Conservation (phyloP, 2,113 vertebrate genomes). For the Phoenicopterus ruber region DNA sequence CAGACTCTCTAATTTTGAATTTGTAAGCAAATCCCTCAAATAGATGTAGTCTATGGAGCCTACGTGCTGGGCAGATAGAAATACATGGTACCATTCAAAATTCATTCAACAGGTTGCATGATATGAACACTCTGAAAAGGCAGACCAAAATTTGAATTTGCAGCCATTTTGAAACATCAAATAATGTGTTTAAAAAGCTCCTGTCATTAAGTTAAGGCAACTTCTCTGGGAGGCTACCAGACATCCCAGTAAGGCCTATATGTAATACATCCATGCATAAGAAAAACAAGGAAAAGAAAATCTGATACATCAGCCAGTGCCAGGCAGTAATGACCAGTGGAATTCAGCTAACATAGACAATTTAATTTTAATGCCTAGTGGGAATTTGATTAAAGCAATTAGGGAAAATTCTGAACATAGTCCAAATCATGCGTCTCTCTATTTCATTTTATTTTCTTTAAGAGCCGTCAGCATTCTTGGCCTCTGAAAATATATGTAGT, state of each 20-base stretch:
- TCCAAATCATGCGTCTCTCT: conserved; percentile 30
- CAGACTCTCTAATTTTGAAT: not conserved
- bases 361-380: conserved; percentile 55
- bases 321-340: conserved; percentile 48
- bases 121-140: not conserved
- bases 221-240: conserved; percentile 21
- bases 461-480: conserved; percentile 13
- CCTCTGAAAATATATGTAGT: conserved; percentile 19
- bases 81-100: not conserved
- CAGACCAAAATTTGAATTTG: not conserved
- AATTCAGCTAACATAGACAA: conserved; percentile 52
- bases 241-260: not conserved
- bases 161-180: not conserved
- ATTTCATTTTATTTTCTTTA: conserved; percentile 42
- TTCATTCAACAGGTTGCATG: not conserved
- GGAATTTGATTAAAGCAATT: conserved; percentile 67
- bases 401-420: conserved; percentile 28
- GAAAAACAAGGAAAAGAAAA: conserved; percentile 50
- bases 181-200: not conserved
- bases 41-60: not conserved
- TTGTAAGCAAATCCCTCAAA: not conserved
- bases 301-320: conserved; percentile 18
- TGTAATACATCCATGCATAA: conserved; percentile 2
- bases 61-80: not conserved
- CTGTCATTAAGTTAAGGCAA: not conserved